Evolutionary conservation across 1,140 invertebrate species (phyloP), one percentile per base, ranked within the genome.

Genomic region (Centruroides sculpturatus): DNA sequence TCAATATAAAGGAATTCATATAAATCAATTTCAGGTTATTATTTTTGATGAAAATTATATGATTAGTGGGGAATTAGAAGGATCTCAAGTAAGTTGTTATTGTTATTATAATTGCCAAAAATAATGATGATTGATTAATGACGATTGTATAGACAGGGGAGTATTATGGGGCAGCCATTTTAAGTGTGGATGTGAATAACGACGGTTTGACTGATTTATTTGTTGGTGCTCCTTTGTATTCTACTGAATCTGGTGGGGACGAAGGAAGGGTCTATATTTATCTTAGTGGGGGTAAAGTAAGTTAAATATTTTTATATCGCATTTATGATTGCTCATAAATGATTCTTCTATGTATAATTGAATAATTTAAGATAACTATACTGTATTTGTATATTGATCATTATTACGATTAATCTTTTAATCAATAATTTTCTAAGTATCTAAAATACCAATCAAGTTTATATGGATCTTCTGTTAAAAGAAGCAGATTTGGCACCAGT

Each of bases 161-260:
- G 55, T 88, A 88, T 70, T 92, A 89, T 70, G 89, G 89, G 7
- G 78, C 83, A 0, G 74, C 79, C 13, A 66, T 92, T 2, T 73
- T 81, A 53, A 80, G 81, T 3, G 77, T 81, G 35, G 86, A 91
- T 72, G 68, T 89, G 3, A 84, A 87, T 69, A 77, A 75, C 5
- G 86, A 92, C 70, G 80, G 78, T 1, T 74, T 78, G 23, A 78
- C 82, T 62, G 78, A 92, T 67, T 70, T 92, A 9, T 72, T 91
- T 12, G 80, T 92, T 35, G 87, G 88, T n/a, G 85, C 88, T 1
- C 89, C 89, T 0, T 80, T 81, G 49, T 82, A 83, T 71, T 69
- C 68, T 2, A 59, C 70, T 70, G 7, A 60, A 47, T 57, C 13
- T 41, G 47, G 64, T 48, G 70, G 72, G 34, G 80, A 85, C 56